Percentiles rank a stretch among this genome's conserved stretches.
Evolutionary conservation across 2,888 invertebrate species (phyloP).

Genomic region (Ichneumon xanthorius): DNA sequence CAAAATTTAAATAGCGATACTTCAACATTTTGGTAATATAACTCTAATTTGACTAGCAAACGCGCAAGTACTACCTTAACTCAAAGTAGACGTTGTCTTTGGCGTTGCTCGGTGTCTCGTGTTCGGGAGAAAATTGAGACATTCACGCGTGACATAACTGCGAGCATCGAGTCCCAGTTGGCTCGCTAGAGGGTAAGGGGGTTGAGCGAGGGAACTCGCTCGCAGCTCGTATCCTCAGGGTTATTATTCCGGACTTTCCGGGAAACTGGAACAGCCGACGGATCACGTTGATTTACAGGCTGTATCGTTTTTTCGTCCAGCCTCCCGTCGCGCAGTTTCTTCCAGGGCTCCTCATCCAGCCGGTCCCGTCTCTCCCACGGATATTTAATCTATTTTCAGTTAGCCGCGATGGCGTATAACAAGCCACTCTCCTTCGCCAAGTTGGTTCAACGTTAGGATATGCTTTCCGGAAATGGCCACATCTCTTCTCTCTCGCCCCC

Average conservation of each 20-base stretch:
- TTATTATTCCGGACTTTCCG: conserved; percentile 29
- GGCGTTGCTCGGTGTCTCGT: neutral
- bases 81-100: neutral
- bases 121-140: neutral
- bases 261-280: conserved; percentile 15
- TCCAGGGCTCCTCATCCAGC: conserved; percentile 5
- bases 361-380: conserved; percentile 27
- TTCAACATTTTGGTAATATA: too few relatives aligned
- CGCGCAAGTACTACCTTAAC: too few relatives aligned
- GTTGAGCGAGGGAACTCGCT: neutral
- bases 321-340: conserved; percentile 10
- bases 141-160: neutral
- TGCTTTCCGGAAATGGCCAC: conserved; percentile 44
- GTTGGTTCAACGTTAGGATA: conserved; percentile 53
- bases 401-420: conserved; percentile 48
- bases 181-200: neutral
- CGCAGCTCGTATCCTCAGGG: neutral
- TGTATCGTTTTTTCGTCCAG: conserved; percentile 37
- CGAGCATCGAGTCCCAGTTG: neutral
- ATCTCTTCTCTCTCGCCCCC: conserved; percentile 1
- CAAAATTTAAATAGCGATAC: too few relatives aligned
- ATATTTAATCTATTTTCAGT: conserved; percentile 59
- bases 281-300: conserved; percentile 40
- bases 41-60: too few relatives aligned
- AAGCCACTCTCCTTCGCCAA: conserved; percentile 51